Percentiles rank a stretch among this genome's conserved stretches.
Evolutionary conservation across 64 coral and sea anemone species (phyloP).

Genomic region (Orbicella faveolata): DNA sequence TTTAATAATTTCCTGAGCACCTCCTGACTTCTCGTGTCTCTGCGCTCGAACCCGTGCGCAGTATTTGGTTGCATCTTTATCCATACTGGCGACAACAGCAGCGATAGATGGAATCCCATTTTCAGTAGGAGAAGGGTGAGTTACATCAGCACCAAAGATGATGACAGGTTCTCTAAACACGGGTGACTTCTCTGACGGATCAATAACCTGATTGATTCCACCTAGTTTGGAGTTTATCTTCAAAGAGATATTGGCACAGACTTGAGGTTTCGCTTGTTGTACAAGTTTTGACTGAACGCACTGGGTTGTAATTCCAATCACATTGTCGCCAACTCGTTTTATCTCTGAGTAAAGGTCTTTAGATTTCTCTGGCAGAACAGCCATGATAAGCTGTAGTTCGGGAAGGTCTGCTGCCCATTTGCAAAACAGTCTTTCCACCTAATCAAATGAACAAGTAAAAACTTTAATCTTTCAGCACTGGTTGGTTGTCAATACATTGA

Average conservation of each 20-base stretch:
- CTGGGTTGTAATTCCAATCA: slow-evolving; percentile 70
- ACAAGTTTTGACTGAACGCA: slow-evolving; percentile 64
- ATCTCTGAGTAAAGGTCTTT: slow-evolving; percentile 67
- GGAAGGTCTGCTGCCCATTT: neutral
- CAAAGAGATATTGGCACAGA: slow-evolving; percentile 76
- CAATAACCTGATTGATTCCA: slow-evolving; percentile 73
- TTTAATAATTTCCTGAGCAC: slow-evolving; percentile 65
- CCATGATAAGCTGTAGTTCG: slow-evolving; percentile 69
- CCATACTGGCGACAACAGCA: slow-evolving; percentile 91
- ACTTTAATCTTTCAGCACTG: no score
- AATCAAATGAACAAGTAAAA: neutral
- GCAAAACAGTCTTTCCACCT: slow-evolving; percentile 57
- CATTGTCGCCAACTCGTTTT: slow-evolving; percentile 74
- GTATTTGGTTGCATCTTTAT: slow-evolving; percentile 67
- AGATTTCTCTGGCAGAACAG: slow-evolving; percentile 56
- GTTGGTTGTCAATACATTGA: no score
- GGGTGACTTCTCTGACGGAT: slow-evolving; percentile 6
- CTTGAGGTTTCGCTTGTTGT: slow-evolving; percentile 41
- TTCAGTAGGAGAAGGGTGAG: slow-evolving; percentile 73
- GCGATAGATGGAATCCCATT: slow-evolving; percentile 78
- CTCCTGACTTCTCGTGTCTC: slow-evolving; percentile 10
- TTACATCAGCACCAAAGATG: slow-evolving; percentile 90
- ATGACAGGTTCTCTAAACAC: slow-evolving; percentile 70
- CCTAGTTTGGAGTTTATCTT: slow-evolving; percentile 90
- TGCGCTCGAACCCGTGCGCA: slow-evolving; percentile 77